Evolutionary conservation across 1,140 invertebrate genomes (phyloP), one percentile per base, ranked within the genome.

Genomic region (Drosophila ananassae): DNA sequence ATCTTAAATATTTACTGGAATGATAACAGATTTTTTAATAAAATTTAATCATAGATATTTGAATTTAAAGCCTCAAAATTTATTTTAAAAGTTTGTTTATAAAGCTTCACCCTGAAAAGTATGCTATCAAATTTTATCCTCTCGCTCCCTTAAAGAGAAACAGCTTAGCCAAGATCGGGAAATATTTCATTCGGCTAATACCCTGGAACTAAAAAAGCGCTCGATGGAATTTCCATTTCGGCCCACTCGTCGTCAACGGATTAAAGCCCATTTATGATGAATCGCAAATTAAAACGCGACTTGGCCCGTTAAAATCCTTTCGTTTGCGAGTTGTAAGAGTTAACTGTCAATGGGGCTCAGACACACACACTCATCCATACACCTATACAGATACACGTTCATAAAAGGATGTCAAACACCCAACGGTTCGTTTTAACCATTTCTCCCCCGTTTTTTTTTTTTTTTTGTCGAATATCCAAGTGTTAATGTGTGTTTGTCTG

Each of bases 371-470:
- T 17, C 37, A 41, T 2, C 4, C 41, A 32, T 46, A 57, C 25
- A 28, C 34, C 10, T 10, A 28, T 25, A 10, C 39, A 24, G 17
- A 58, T 34, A 8, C 21, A 30, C 21, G 17, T 46, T 9, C 44
- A 59, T 24, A 44, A 66, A 50, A 51, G 62, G 62, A 66, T 66
- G 61, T 28, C 61, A 21, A 13, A 25, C 46, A 50, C 7, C 24
- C 58, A 51, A 3, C 2, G 13, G 13, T 17, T 8, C 39, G 9
- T 44, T 44, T 41, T n/a, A 13, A 32, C 7, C 9, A 8, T 9
- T 8, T 41, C 9, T 8, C n/a, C 30, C 28, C 60, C 7, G 17
- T 17, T 17, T 17, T 17, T 17, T 17, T 28, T 28, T 28, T 28
- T 25, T 61, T 46, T 50, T 34, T 34, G 34, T 37, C 34, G 41